Evolutionary conservation across 2,888 invertebrate genomes (phyloP), one percentile per base, ranked within the genome.

Genomic region (Phaedon cochleariae): DNA sequence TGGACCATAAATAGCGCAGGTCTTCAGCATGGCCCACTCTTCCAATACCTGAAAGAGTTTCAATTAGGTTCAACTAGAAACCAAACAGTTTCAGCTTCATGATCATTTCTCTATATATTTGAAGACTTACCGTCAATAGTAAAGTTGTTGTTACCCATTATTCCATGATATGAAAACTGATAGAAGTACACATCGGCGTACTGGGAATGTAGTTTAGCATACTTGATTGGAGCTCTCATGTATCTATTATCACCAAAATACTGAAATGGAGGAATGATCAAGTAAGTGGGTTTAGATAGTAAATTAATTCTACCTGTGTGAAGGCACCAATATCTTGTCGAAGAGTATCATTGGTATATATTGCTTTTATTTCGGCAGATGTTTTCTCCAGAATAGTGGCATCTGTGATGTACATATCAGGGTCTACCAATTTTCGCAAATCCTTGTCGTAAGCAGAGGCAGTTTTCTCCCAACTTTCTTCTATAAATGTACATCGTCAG

Each of bases 111-210:
- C n/a, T n/a, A n/a, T n/a, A n/a, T n/a, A n/a, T n/a, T n/a, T n/a
- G 26, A 26, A 3, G 3, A 12, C 54, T 62, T 54, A 70, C 70
- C 70, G 18, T 61, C 64, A n/a, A 68, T 45, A 20, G 58, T 31
- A 29, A 61, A 48, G 9, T 61, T 64, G 41, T 75, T 74, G 22
- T 64, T 68, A 22, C 72, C 74, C 64, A 75, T 64, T 51, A 54
- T 37, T 26, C 76, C 76, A 29, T 70, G 67, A 34, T 74, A 76
- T 1, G 73, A 70, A 53, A 74, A 74, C 37, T 73, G 64, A 31
- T 74, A 74, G 52, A 74, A 73, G 31, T 70, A 74, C 7, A 73
- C 64, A 57, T 71, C 67, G 0, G 69, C 64, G 37, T 70, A 59
- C 7, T 62, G 34, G 15, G 72, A 69, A 34, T 71, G 67, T 12